Evolutionary conservation across 1,140 invertebrate genomes (phyloP).

Genomic region (Tigriopus japonicus): DNA sequence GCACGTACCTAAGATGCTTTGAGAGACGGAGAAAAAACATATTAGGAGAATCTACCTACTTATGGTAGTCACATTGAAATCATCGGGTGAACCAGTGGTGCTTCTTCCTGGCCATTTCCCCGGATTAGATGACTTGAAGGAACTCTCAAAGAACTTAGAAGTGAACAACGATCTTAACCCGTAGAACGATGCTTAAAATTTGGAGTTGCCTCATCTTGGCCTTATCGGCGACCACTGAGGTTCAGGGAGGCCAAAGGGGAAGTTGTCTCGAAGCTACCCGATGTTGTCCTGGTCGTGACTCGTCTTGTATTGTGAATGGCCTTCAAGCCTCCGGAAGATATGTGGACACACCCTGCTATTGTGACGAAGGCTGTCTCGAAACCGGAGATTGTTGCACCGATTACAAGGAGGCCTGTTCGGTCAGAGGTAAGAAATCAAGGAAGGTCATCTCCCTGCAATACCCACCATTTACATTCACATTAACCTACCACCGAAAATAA

Average conservation of each 20-base stretch:
- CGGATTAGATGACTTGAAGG: too few relatives aligned
- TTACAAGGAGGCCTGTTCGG: neutral
- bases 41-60: too few relatives aligned
- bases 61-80: too few relatives aligned
- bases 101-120: too few relatives aligned
- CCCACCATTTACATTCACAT: too few relatives aligned
- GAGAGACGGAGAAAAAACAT: too few relatives aligned
- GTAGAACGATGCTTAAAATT: neutral
- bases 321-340: neutral
- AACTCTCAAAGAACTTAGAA: too few relatives aligned
- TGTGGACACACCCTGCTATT: neutral
- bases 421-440: neutral
- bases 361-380: neutral
- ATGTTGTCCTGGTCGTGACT: neutral
- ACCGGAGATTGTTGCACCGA: conserved; percentile 4
- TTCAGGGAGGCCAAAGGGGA: neutral
- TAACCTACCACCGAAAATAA: too few relatives aligned
- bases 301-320: neutral
- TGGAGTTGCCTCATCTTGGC: neutral
- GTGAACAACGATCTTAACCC: too few relatives aligned
- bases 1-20: too few relatives aligned
- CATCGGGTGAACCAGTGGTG: too few relatives aligned
- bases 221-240: neutral
- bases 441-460: too few relatives aligned
- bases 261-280: neutral